Evolutionary conservation across 2,797 vertebrate species (phyloP).

Genomic region (Avahi laniger): DNA sequence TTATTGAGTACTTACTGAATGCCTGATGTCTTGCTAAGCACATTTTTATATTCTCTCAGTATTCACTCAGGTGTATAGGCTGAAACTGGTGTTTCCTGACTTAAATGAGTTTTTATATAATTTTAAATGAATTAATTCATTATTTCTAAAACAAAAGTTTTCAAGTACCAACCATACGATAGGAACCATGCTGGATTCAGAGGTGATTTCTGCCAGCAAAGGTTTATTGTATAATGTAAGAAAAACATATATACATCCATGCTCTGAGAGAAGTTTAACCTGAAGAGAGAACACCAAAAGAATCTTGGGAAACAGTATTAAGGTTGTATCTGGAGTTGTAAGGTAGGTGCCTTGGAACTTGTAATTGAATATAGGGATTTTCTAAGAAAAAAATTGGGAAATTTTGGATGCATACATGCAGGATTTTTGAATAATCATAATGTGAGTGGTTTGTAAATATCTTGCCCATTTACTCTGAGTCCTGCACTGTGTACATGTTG

Average conservation of each 20-base stretch:
- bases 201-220: not conserved
- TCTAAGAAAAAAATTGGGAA: not conserved
- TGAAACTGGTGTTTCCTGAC: not conserved
- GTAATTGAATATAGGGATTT: not conserved
- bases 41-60: not conserved
- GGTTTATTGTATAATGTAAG: not conserved
- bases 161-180: not conserved
- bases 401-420: not conserved
- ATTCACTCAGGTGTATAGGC: not conserved
- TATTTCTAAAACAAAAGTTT: not conserved
- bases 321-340: not conserved
- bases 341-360: not conserved
- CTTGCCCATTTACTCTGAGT: not conserved
- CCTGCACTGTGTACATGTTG: not conserved
- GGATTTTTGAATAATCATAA: not conserved
- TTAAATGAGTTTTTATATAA: not conserved
- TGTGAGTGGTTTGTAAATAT: not conserved
- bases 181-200: not conserved
- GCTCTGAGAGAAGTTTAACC: not conserved
- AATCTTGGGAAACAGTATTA: not conserved
- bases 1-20: not conserved
- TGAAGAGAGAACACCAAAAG: not conserved
- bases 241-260: not conserved
- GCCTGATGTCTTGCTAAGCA: not conserved
- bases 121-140: constrained; percentile 6